Conservation (phyloP, 2,797 vertebrate genomes). For the Vireo griseus region DNA sequence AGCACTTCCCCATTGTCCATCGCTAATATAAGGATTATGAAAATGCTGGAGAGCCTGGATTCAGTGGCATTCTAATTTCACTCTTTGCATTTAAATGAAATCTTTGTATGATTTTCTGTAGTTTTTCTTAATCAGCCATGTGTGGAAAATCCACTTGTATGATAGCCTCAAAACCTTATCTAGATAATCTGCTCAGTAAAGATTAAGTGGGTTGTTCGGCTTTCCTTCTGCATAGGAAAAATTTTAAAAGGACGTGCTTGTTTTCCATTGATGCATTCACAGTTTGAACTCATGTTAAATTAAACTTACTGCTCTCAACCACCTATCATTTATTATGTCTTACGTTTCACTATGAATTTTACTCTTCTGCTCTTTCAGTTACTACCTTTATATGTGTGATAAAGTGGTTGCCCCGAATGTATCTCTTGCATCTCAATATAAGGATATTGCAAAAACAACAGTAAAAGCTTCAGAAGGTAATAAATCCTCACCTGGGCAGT, state of each 20-base stretch:
- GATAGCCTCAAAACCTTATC: neutral
- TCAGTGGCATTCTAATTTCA: neutral
- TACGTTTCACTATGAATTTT: neutral
- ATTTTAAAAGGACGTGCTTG: neutral
- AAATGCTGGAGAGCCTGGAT: neutral
- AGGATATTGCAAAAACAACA: constrained; percentile 70
- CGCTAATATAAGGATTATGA: neutral
- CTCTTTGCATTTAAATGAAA: neutral
- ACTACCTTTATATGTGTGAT: constrained; percentile 96
- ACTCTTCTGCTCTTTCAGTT: constrained; percentile 76
- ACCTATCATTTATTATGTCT: neutral
- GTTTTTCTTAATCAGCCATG: neutral
- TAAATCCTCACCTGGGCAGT: constrained; percentile 60
- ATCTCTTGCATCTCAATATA: constrained; percentile 79
- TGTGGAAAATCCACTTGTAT: neutral
- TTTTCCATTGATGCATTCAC: neutral
- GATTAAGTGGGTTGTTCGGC: neutral
- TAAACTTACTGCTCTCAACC: neutral
- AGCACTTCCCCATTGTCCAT: neutral
- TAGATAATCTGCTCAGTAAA: neutral
- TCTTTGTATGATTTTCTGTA: neutral
- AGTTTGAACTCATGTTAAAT: neutral
- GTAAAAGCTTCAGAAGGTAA: constrained; percentile 60
- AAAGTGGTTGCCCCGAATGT: constrained; percentile 97
- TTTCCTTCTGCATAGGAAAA: neutral